Evolutionary conservation across 2,113 vertebrate species (phyloP), one percentile per base, ranked within the genome.

Genomic region (Polypterus senegalus): DNA sequence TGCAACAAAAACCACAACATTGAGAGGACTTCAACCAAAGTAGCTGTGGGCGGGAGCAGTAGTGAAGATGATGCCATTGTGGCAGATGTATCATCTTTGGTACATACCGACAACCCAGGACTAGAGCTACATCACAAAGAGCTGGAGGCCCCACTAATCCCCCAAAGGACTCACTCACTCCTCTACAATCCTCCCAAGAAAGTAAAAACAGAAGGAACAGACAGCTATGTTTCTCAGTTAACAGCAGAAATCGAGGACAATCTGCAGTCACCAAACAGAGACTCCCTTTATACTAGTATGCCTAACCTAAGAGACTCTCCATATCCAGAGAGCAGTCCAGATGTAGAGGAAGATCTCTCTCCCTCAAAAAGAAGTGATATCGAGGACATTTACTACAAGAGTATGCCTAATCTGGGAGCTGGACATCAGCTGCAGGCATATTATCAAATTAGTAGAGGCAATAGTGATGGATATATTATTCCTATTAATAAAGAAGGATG

Each of bases 91-190:
- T 93, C 94, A 1, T 96, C 96, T 70, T 71, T 98, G 74, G 93
- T 96, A 88, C 93, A 91, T 49, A 71, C 91, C 0, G 90, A 89
- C 73, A 82, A 88, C 69, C 74, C 87, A 0, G 88, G 90, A 63
- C 87, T 97, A 47, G 91, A 92, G 76, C 86, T 92, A 66, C 93
- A 91, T 72, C 92, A 91, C 78, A 91, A 84, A 62, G 89, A 94
- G 70, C 88, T 99, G 3, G 93, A 97, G 79, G 94, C 94, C 0
- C 96, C 96, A 0, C 92, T 99, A 72, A 98, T 99, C 74, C 96
- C 96, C 59, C 94, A 99, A 76, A 88, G 96, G 87, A 99, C 96
- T 92, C 96, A 99, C 88, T 99, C 96, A 69, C 94, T 99, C 86
- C 92, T 99, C 76, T 99, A 98, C 70, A 91, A 93, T 57, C 92